A percentile compares a stretch with the other conserved stretches of the same genome.
Evolutionary conservation across 1,140 invertebrate genomes (phyloP).

Genomic region (Agraylea sexmaculata): DNA sequence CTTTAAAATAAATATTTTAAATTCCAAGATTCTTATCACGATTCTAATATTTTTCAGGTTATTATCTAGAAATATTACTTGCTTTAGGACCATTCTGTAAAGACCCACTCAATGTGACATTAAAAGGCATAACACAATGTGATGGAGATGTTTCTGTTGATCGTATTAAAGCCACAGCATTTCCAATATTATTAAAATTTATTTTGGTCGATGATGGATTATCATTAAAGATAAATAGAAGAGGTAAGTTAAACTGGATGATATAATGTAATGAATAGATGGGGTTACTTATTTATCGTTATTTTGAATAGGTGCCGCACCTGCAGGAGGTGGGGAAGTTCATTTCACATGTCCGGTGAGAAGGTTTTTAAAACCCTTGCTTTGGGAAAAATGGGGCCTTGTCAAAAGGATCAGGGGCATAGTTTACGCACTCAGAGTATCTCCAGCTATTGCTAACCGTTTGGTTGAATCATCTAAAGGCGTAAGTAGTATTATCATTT

Average conservation of each 20-base stretch:
- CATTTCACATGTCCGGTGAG: conserved; percentile 75
- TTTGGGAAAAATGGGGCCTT: conserved; percentile 73
- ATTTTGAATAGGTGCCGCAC: conserved; percentile 42
- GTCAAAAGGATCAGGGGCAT: conserved; percentile 87
- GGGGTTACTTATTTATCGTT: background rate
- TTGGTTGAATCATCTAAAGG: conserved; percentile 89
- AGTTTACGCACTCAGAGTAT: conserved; percentile 78
- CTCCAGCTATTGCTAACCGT: conserved; percentile 81
- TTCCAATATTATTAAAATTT: conserved; percentile 76
- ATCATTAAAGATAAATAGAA: conserved; percentile 70
- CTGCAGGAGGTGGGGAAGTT: conserved; percentile 85
- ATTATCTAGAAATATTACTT: conserved; percentile 85
- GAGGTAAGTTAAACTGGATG: conserved; percentile 53
- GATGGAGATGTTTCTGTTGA: conserved; percentile 74
- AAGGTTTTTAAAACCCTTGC: conserved; percentile 42
- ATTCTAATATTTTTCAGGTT: conserved; percentile 41
- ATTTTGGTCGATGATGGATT: conserved; percentile 80
- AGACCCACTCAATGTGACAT: conserved; percentile 63
- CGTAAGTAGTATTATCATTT: conserved; percentile 24
- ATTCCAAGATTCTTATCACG: background rate
- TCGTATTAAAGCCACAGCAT: conserved; percentile 63
- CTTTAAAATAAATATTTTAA: conserved; percentile 6
- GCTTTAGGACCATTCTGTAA: conserved; percentile 93
- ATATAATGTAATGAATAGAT: conserved; percentile 1
- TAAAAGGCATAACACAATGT: conserved; percentile 86